Base-by-base conservation (phyloP, 2,797 vertebrate genomes). In the Acanthis flammea region DNA sequence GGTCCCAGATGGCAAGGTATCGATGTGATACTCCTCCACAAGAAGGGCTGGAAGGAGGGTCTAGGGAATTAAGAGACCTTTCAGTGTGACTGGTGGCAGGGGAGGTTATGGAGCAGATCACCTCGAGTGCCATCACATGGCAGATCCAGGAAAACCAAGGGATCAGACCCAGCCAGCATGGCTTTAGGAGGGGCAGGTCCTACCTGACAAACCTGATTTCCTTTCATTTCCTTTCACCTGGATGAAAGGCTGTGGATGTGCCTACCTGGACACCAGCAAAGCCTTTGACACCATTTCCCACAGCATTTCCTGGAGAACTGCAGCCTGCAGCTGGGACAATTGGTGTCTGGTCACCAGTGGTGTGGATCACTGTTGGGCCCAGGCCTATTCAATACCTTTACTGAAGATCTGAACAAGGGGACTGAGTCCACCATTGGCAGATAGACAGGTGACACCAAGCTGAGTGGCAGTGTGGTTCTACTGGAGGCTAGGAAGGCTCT, bases 111-210 rank as follows among this genome's bases (percentile, higher is more conserved):
- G 28, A 75, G 25, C 51, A 74, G 71, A 30, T 39, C 28, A 60
- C 39, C n/a, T 14, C 7, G 8, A 45, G 23, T 53, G n/a, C 62
- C 28, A 28, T 14, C 53, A 45, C 37, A 16, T 0, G 0, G 44
- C 28, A 44, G 10, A 19, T 11, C 27, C 4, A 24, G n/a, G 24
- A 60, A 75, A 75, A 51, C 12, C 39, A 53, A 51, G 10, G 39
- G n/a, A 67, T 44, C 28, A 58, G 39, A 30, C 15, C 4, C 71
- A n/a, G 53, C n/a, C 54, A 67, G 53, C n/a, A 17, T 3, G 4
- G 45, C 19, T 45, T 76, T 45, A 37, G 47, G 39, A 60, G 33
- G 11, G 28, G 16, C n/a, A 53, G 6, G 23, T 58, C 7, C 25
- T 57, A 31, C 44, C 14, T 50, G 51, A 65, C 50, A 10, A 65